phyloP scores from a whole-genome alignment of 2,797 vertebrate species.

The Poecile montanus region DNA sequence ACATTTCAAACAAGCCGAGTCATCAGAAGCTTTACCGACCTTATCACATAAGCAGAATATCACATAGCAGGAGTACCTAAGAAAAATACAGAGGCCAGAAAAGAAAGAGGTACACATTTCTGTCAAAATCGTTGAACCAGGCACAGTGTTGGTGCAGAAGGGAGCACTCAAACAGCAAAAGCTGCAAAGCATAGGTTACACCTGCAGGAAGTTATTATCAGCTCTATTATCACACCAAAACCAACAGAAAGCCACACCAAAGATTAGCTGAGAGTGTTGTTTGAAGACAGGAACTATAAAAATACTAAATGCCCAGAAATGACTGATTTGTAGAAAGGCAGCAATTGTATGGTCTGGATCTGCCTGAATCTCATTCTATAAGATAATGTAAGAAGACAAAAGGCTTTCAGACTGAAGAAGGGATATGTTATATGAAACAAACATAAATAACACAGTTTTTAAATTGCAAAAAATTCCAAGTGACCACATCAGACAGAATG shows the following conservation, averaged over 20 bases:
- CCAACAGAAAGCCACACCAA: background rate
- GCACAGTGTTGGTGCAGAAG: background rate
- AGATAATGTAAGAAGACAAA: background rate
- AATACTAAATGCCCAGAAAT: background rate
- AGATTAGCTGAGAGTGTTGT: background rate
- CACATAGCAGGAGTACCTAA: background rate
- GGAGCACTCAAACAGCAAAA: background rate
- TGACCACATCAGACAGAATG: background rate
- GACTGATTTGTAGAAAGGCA: background rate
- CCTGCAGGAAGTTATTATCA: background rate
- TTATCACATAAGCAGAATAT: background rate
- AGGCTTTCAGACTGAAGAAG: background rate
- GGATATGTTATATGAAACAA: background rate
- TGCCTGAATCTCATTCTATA: background rate
- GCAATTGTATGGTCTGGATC: background rate
- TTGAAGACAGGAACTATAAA: background rate
- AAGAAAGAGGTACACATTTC: background rate
- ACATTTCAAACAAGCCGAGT: background rate
- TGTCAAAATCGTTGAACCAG: background rate
- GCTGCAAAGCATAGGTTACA: background rate
- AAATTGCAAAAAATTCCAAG: background rate
- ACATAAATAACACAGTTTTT: background rate
- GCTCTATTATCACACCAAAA: background rate
- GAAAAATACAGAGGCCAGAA: background rate
- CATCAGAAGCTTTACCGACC: background rate